A percentile compares a stretch with the other conserved stretches of the same genome.
phyloP scores from a whole-genome alignment of 2,797 vertebrate genomes.

The Sebastes aleutianus region DNA sequence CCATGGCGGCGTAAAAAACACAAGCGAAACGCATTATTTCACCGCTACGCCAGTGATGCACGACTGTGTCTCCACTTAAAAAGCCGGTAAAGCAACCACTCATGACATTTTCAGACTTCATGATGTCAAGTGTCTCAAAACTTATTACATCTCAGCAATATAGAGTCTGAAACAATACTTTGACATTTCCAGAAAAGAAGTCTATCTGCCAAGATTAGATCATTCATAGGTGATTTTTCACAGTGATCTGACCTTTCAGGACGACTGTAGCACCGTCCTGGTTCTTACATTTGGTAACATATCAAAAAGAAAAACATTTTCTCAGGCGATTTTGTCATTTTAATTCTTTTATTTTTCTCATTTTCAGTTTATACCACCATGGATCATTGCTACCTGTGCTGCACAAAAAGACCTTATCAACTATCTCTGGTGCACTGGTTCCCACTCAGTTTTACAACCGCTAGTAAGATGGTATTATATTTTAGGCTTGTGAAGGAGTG shows the following conservation, averaged over 20 bases:
- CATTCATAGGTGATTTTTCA: not conserved
- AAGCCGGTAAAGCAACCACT: not conserved
- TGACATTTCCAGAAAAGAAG: not conserved
- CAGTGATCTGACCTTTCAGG: conserved; percentile 18
- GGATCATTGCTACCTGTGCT: not conserved
- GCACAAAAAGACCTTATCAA: not conserved
- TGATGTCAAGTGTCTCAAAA: conserved; percentile 2
- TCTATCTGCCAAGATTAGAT: conserved; percentile 1
- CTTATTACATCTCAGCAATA: not conserved
- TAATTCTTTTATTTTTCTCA: not conserved
- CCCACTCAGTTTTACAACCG: not conserved
- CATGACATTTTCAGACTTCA: conserved; percentile 22
- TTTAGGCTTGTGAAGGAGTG: not conserved
- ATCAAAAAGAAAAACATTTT: not conserved
- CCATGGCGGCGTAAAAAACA: not conserved
- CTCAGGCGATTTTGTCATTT: not conserved
- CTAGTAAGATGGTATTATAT: not conserved
- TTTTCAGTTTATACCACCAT: not conserved
- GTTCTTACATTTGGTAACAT: not conserved
- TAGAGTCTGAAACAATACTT: not conserved
- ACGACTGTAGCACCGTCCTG: not conserved
- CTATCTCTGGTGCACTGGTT: not conserved
- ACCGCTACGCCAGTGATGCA: not conserved
- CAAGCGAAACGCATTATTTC: not conserved
- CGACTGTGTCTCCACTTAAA: not conserved